Evolutionary conservation across 53 echinoderm and acorn worm species (phyloP), one percentile per base, ranked within the genome.

Genomic region (Pentamera pediparva): DNA sequence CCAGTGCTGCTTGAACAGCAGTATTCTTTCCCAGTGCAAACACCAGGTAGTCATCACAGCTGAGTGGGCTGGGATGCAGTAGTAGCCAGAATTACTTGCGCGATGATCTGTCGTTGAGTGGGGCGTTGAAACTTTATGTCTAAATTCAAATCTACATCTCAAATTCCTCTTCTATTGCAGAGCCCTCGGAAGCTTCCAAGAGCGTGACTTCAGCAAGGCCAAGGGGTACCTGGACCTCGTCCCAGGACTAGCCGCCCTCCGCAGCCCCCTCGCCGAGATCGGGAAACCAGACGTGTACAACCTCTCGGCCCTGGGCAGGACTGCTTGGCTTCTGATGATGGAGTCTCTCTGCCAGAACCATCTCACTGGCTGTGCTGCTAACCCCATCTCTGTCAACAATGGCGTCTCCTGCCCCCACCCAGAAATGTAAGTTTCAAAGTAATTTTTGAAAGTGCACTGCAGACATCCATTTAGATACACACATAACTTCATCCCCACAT

Each of bases 271-370:
- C 21, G 22, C 32, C 7, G 89, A 92, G 41, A 75, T 72, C 4
- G 59, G 69, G 15, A 65, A 74, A 35, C 65, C 81, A 3, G 62
- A 69, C 20, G 81, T 77, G 1, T 38, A 82, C 43, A 61, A 65
- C 15, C 57, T 91, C 41, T 32, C 70, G 34, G 61, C 80, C 4
- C 65, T 87, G 0, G 75, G 81, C 18, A 81, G 37, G 57, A 76
- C 79, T 6, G 78, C 77, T 11, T 76, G 78, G 84, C 61, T 94
- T 30, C 81, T 90, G 56, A 54, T 87, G 50, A 75, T 91, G 18
- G 74, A 90, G n/a, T 90, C 85, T 2, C 75, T 94, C 49, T 82
- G 90, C 17, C 82, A 85, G 47, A 81, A 79, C 65, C 90, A 90
- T 33, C 72, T 80, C 19, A 69, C 70, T 1, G 89, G 89, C n/a